These are phyloP conservation scores for Ceramica pisi DNA, from an alignment of 2,888 invertebrate species.

Conservation along the genomic window DNA sequence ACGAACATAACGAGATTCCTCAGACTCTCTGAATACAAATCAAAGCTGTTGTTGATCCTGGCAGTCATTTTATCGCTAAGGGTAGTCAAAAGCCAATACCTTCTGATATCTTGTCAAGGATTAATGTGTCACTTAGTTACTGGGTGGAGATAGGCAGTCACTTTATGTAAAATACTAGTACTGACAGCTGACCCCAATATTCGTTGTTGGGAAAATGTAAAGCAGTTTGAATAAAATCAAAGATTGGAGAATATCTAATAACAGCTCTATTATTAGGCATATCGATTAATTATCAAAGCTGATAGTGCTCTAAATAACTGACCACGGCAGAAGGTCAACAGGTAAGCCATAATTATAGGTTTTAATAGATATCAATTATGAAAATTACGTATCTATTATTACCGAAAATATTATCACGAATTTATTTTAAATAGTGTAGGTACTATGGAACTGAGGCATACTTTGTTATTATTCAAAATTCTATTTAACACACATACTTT, in stretches of 20 bases:
- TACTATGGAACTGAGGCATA: too few relatives aligned
- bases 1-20: too few relatives aligned
- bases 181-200: too few relatives aligned
- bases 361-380: background rate
- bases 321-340: background rate
- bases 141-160: too few relatives aligned
- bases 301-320: slow-evolving; percentile 16
- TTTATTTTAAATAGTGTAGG: background rate
- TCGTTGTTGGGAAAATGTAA: background rate
- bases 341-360: slow-evolving; percentile 5
- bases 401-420: background rate
- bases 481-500: background rate
- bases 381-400: slow-evolving; percentile 6
- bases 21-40: too few relatives aligned
- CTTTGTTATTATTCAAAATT: background rate
- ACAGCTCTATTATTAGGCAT: background rate
- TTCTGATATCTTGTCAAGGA: too few relatives aligned
- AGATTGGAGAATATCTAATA: background rate
- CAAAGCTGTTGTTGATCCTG: too few relatives aligned
- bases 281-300: slow-evolving; percentile 3
- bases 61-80: too few relatives aligned
- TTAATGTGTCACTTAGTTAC: too few relatives aligned
- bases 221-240: background rate
- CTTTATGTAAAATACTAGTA: too few relatives aligned
- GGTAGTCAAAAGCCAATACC: too few relatives aligned